phyloP scores from a whole-genome alignment of 2,888 invertebrate species.

The Pteria penguin region DNA sequence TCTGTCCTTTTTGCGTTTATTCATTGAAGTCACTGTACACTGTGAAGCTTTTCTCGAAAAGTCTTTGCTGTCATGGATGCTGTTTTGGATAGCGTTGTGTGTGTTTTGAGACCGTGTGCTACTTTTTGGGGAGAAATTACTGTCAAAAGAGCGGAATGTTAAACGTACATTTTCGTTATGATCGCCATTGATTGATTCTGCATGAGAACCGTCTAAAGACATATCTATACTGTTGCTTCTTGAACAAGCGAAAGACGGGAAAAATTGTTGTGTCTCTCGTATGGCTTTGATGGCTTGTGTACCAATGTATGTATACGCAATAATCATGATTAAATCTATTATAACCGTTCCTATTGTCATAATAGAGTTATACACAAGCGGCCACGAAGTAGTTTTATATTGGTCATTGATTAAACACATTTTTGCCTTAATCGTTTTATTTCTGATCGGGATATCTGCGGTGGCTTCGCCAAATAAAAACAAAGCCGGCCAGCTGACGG shows the following conservation, averaged over 20 bases:
- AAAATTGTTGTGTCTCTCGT: conserved; percentile 7
- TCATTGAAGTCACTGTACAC: conserved; percentile 24
- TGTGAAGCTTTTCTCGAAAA: conserved; percentile 40
- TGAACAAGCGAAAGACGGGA: conserved; percentile 13
- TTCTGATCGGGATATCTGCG: conserved; percentile 27
- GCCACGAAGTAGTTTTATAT: conserved; percentile 38
- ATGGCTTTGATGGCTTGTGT: conserved; percentile 21
- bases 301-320: conserved; percentile 57
- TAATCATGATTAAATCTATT: conserved; percentile 49
- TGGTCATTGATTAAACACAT: conserved; percentile 57
- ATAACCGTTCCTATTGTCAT: conserved; percentile 42
- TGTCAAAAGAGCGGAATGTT: not conserved
- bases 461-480: conserved; percentile 57
- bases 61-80: conserved; percentile 34
- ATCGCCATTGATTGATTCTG: not conserved
- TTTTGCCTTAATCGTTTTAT: conserved; percentile 30
- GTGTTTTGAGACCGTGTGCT: not conserved
- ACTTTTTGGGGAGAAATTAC: not conserved
- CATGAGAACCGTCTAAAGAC: conserved; percentile 11
- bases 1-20: not conserved
- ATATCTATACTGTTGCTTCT: conserved; percentile 22
- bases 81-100: conserved; percentile 24
- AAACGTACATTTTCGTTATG: not conserved
- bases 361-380: conserved; percentile 53
- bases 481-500: conserved; percentile 54